A percentile compares a stretch with the other conserved stretches of the same genome.
Evolutionary conservation across 2,797 vertebrate species (phyloP).

Genomic region (Fistularia tabacaria): DNA sequence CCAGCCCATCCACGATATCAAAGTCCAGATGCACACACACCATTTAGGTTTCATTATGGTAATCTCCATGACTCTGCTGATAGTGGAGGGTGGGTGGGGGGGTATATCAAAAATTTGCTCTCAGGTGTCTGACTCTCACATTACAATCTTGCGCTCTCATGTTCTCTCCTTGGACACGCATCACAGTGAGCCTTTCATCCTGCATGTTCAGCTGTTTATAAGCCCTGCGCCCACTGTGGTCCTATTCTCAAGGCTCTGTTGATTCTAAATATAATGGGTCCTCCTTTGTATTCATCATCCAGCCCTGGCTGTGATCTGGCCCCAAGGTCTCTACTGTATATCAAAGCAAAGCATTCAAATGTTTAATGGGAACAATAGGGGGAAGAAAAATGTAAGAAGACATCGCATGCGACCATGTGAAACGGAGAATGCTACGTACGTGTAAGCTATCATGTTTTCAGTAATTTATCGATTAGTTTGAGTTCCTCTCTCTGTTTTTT

Average conservation of each 20-base stretch:
- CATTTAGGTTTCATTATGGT: constrained; percentile 43
- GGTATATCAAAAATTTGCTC: constrained; percentile 43
- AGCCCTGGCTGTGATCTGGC: constrained; percentile 41
- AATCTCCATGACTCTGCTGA: constrained; percentile 34
- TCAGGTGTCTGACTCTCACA: constrained; percentile 32
- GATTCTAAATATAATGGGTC: constrained; percentile 42
- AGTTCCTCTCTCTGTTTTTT: constrained; percentile 33
- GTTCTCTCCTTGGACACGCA: constrained; percentile 50
- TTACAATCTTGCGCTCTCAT: constrained; percentile 34
- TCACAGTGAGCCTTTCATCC: constrained; percentile 58
- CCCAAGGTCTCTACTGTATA: constrained; percentile 24
- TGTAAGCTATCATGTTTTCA: too few species aligned
- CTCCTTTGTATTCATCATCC: constrained; percentile 45
- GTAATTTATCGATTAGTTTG: background rate
- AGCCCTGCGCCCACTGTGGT: constrained; percentile 39
- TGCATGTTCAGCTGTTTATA: constrained; percentile 45
- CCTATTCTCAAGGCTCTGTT: constrained; percentile 39
- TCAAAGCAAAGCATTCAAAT: constrained; percentile 35
- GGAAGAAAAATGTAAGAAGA: constrained; percentile 4
- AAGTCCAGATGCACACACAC: constrained; percentile 49
- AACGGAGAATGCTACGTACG: too few species aligned
- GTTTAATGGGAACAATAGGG: constrained; percentile 27
- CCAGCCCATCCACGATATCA: constrained; percentile 40
- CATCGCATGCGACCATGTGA: too few species aligned
- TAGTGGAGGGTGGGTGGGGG: constrained; percentile 23